These are phyloP conservation scores for Diabrotica virgifera DNA, from an alignment of 1,140 invertebrate genomes.

Conservation along the genomic window DNA sequence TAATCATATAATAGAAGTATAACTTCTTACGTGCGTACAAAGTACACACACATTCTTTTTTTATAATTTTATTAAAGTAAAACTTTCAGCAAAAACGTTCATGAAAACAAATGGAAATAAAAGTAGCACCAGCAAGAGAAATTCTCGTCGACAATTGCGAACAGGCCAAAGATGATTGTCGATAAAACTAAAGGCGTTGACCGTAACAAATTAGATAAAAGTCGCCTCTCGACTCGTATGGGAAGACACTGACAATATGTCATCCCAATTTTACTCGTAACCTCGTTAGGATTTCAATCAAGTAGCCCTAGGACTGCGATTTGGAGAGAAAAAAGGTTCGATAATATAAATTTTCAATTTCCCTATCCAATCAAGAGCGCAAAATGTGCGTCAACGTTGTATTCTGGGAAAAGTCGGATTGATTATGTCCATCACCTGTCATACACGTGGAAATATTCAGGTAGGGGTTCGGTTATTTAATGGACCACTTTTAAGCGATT, in stretches of 20 bases:
- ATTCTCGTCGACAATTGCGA: too few relatives aligned
- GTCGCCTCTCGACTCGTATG: not conserved
- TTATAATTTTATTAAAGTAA: too few relatives aligned
- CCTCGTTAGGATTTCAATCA: slow-evolving; percentile 21
- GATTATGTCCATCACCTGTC: too few relatives aligned
- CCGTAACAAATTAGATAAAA: slow-evolving; percentile 21
- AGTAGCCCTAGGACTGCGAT: slow-evolving; percentile 19
- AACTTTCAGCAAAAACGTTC: too few relatives aligned
- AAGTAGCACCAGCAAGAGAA: too few relatives aligned
- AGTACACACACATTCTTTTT: too few relatives aligned
- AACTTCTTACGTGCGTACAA: too few relatives aligned
- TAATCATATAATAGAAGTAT: too few relatives aligned
- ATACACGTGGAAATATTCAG: too few relatives aligned
- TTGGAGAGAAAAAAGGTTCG: slow-evolving; percentile 13
- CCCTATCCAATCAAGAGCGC: slow-evolving; percentile 7
- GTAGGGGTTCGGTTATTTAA: too few relatives aligned
- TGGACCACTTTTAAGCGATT: too few relatives aligned
- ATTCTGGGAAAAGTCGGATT: not conserved
- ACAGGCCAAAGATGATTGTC: slow-evolving; percentile 9
- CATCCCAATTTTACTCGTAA: slow-evolving; percentile 20
- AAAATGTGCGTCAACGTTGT: not conserved
- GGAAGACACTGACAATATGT: slow-evolving; percentile 19
- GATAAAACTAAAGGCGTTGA: slow-evolving; percentile 12
- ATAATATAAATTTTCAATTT: slow-evolving; percentile 19
- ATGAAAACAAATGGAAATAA: too few relatives aligned